These are phyloP conservation scores for Ailurus styani DNA, from an alignment of 2,113 vertebrate genomes.

Conservation along the genomic window DNA sequence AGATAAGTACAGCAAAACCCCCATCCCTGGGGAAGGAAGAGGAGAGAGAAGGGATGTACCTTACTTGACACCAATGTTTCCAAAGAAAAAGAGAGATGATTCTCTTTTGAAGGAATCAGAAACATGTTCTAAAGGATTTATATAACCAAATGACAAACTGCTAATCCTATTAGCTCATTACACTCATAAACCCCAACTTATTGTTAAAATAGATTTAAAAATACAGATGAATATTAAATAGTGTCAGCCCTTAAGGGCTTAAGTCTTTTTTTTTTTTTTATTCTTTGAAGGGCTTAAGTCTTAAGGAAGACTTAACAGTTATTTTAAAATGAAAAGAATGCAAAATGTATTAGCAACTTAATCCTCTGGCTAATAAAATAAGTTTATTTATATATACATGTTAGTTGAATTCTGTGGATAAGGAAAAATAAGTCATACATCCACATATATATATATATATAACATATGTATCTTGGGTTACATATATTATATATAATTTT, in stretches of 20 bases:
- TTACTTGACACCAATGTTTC: background rate
- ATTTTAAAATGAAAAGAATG: conserved; percentile 59
- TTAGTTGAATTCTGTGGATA: conserved; percentile 71
- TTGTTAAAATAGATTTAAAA: conserved; percentile 5
- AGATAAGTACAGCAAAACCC: background rate
- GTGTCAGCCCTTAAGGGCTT: background rate
- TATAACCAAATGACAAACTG: background rate
- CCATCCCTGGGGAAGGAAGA: background rate
- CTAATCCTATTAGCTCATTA: background rate
- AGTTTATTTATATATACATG: conserved; percentile 77
- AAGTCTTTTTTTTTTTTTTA: no score
- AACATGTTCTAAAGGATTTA: background rate
- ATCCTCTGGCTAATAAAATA: conserved; percentile 77
- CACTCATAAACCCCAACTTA: background rate
- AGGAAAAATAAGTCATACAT: conserved; percentile 76
- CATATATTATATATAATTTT: conserved; percentile 77
- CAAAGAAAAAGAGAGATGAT: background rate
- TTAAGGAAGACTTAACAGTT: background rate
- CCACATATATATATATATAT: conserved; percentile 70
- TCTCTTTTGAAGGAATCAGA: background rate
- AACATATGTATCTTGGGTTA: conserved; percentile 74
- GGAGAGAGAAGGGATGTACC: background rate
- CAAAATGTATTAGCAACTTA: conserved; percentile 56
- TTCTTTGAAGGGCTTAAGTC: no score
- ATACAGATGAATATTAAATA: background rate